Percentiles rank a stretch among this genome's conserved stretches.
These are phyloP conservation scores for Pholis gunnellus DNA, from an alignment of 2,113 vertebrate genomes.

Conservation along the genomic window DNA sequence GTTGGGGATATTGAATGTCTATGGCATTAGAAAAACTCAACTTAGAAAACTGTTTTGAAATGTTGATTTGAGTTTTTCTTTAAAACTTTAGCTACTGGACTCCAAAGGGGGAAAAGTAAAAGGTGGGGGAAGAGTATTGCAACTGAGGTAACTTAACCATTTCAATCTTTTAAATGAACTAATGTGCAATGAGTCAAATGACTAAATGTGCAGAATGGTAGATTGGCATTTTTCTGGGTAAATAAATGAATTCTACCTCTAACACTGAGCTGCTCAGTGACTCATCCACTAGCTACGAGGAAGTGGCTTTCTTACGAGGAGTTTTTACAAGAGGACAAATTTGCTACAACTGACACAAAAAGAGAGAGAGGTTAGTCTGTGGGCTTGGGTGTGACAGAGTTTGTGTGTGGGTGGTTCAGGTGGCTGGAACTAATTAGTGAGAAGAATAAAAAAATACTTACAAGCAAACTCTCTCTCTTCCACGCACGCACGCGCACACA, in stretches of 20 bases:
- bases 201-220: constrained; percentile 27
- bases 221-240: constrained; percentile 10
- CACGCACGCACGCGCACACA: neutral
- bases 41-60: neutral
- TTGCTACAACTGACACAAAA: constrained; percentile 37
- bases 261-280: constrained; percentile 52
- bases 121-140: neutral
- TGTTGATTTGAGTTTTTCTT: constrained; percentile 8
- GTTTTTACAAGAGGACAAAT: constrained; percentile 50
- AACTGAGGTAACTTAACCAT: neutral
- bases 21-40: constrained; percentile 27
- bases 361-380: constrained; percentile 37
- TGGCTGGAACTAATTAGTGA: constrained; percentile 64
- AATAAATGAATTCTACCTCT: constrained; percentile 43
- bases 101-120: neutral
- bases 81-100: neutral
- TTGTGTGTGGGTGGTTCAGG: constrained; percentile 60
- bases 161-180: constrained; percentile 23
- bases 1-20: constrained; percentile 42
- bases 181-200: constrained; percentile 8
- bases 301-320: constrained; percentile 40
- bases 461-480: constrained; percentile 4
- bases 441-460: constrained; percentile 48
- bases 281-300: constrained; percentile 46
- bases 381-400: constrained; percentile 36